Evolutionary conservation across 2,888 invertebrate genomes (phyloP).

Genomic region (Nymphalis urticae): DNA sequence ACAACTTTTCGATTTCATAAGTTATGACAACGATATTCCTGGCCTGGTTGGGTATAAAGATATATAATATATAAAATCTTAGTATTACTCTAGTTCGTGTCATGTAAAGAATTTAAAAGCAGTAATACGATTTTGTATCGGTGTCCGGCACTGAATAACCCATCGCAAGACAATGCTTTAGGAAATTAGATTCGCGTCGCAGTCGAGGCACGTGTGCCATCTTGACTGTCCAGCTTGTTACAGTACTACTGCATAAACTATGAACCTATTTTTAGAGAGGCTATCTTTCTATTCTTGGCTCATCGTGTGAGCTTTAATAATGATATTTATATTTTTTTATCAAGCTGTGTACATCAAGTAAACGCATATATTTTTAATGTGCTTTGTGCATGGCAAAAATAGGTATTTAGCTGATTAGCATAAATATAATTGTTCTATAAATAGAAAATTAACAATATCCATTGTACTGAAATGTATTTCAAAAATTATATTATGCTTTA

Average conservation of each 20-base stretch:
- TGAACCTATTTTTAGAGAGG: slow-evolving; percentile 28
- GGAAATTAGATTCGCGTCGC: slow-evolving; percentile 69
- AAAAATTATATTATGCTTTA: no score
- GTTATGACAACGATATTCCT: no score
- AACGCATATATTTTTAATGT: no score
- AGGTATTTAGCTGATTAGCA: no score
- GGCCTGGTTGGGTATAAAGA: no score
- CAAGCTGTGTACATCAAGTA: no score
- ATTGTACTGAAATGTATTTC: no score
- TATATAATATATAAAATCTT: no score
- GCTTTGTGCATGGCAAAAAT: no score
- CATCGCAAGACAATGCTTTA: slow-evolving; percentile 62
- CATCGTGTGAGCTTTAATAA: background rate
- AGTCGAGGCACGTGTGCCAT: slow-evolving; percentile 66
- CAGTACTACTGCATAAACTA: slow-evolving; percentile 34
- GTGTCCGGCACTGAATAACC: slow-evolving; percentile 39
- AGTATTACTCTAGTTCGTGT: background rate
- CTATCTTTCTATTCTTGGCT: background rate
- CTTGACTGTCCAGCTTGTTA: slow-evolving; percentile 54
- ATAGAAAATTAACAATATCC: no score
- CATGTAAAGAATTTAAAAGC: slow-evolving; percentile 31
- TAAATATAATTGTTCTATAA: no score
- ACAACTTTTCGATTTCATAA: no score
- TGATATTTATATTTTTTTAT: background rate
- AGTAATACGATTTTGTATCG: slow-evolving; percentile 35